phyloP scores from a whole-genome alignment of 2,888 invertebrate species.

The Camponotus fellah region DNA sequence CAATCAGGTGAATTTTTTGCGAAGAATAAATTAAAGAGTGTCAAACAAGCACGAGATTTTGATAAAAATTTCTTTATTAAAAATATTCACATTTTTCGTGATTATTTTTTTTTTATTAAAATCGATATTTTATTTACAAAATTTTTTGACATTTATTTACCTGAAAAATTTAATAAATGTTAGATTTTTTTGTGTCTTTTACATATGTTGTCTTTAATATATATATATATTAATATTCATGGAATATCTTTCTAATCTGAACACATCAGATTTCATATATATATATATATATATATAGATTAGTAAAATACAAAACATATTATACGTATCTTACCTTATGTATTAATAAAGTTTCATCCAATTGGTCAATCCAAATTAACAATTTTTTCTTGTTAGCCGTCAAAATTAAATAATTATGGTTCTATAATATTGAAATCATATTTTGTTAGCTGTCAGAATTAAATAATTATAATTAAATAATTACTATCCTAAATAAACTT shows the following conservation, averaged over 20 bases:
- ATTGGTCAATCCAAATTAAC: background rate
- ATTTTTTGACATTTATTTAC: background rate
- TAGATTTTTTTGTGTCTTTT: background rate
- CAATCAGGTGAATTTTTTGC: constrained; percentile 49
- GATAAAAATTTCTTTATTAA: background rate
- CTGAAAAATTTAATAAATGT: background rate
- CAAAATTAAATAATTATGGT: background rate
- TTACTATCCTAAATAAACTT: background rate
- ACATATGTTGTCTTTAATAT: background rate
- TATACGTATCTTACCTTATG: background rate
- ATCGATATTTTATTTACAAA: background rate
- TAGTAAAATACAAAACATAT: background rate
- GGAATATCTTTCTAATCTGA: background rate
- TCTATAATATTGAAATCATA: too few species aligned
- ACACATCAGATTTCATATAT: background rate
- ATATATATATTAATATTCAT: background rate
- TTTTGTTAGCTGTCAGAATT: background rate
- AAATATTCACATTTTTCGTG: background rate
- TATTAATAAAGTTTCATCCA: background rate
- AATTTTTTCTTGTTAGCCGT: background rate
- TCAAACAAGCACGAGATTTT: background rate
- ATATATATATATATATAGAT: too few species aligned
- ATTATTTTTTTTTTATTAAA: background rate
- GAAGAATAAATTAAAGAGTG: background rate
- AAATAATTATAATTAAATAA: background rate